Evolutionary conservation across 2,888 invertebrate genomes (phyloP).

Genomic region (Drosophila lacicola): DNA sequence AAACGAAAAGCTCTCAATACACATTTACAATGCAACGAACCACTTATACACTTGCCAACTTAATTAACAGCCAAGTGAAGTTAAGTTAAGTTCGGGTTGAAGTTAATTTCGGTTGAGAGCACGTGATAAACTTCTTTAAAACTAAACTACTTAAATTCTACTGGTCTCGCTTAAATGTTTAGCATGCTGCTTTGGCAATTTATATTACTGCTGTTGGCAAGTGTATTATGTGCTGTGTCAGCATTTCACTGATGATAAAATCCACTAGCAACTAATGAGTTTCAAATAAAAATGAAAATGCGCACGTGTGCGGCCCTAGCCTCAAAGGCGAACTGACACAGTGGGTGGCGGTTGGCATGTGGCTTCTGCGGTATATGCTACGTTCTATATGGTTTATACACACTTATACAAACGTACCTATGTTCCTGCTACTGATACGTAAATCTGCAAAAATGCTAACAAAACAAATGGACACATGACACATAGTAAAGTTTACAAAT

Average conservation of each 20-base stretch:
- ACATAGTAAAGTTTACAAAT: constrained; percentile 77
- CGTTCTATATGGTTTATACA: constrained; percentile 15
- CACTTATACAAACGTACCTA: neutral
- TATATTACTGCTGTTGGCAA: constrained; percentile 28
- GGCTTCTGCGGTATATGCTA: constrained; percentile 18
- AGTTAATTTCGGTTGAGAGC: constrained; percentile 7
- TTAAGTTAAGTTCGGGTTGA: neutral
- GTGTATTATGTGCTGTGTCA: constrained; percentile 67
- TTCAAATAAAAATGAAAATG: constrained; percentile 61
- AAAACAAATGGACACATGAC: constrained; percentile 66
- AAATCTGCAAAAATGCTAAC: constrained; percentile 69
- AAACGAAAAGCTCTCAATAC: constrained; percentile 15
- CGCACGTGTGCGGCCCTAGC: constrained; percentile 37
- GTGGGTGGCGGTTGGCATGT: constrained; percentile 20
- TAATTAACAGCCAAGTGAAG: constrained; percentile 35
- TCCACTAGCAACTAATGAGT: constrained; percentile 69
- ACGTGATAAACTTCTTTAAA: constrained; percentile 15
- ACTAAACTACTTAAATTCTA: constrained; percentile 2
- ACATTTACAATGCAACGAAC: constrained; percentile 11
- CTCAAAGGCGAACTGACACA: constrained; percentile 35
- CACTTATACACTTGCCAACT: constrained; percentile 39
- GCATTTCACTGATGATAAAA: constrained; percentile 65
- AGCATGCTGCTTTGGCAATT: constrained; percentile 26
- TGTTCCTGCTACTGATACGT: constrained; percentile 59
- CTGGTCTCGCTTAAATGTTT: neutral